Evolutionary conservation across 2,113 vertebrate genomes (phyloP).

Genomic region (Turnix velox): DNA sequence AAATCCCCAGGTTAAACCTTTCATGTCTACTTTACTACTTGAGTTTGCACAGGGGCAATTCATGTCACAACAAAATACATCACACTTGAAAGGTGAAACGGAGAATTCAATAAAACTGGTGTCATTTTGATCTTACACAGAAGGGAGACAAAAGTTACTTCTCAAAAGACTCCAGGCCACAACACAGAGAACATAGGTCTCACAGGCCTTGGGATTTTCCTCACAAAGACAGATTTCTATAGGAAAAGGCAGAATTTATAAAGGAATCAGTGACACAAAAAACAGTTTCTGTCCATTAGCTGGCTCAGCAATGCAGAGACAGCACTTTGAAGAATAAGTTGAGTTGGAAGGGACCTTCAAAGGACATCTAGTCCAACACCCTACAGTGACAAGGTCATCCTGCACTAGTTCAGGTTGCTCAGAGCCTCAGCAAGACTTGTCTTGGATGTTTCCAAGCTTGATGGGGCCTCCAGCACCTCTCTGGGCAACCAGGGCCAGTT

Average conservation of each 20-base stretch:
- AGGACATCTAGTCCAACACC: no score
- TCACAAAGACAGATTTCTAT: background rate
- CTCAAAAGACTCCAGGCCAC: background rate
- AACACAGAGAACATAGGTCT: rapidly evolving
- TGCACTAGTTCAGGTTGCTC: no score
- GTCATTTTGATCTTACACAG: background rate
- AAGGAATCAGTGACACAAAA: background rate
- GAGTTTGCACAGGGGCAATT: background rate
- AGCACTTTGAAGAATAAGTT: no score
- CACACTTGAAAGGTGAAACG: background rate
- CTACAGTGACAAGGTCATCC: no score
- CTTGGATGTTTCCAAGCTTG: no score
- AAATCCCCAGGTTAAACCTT: background rate
- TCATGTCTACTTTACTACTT: background rate
- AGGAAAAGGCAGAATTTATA: background rate
- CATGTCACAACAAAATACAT: background rate
- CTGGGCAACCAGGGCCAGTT: no score
- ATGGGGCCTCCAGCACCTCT: no score
- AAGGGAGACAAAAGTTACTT: background rate
- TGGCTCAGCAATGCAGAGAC: background rate
- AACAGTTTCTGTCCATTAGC: no score
- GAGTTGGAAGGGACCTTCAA: no score
- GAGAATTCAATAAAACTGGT: background rate
- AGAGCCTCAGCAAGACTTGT: no score
- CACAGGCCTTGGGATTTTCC: background rate